Evolutionary conservation across 2,888 invertebrate species (phyloP).

Genomic region (Drosophila barbarae): DNA sequence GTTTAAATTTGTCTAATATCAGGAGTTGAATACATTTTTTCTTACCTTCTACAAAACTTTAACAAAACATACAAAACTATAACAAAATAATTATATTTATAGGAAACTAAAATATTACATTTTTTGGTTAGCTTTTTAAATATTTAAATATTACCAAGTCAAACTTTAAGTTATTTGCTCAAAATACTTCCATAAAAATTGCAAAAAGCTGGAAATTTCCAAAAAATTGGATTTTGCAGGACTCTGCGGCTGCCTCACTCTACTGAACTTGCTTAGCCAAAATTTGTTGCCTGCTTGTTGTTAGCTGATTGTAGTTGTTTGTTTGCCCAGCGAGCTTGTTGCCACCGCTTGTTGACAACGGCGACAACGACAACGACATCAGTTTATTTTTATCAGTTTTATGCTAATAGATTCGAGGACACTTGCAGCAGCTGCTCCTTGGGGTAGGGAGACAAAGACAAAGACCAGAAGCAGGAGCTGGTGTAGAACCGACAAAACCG

Average conservation of each 20-base stretch:
- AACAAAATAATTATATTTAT: neutral
- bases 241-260: constrained; percentile 14
- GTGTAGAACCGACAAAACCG: constrained; percentile 8
- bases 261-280: constrained; percentile 10
- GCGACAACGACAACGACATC: constrained; percentile 60
- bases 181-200: constrained; percentile 17
- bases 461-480: constrained; percentile 2
- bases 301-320: constrained; percentile 38
- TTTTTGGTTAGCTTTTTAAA: neutral
- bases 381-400: constrained; percentile 68
- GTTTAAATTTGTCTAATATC: too few species aligned
- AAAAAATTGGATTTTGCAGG: neutral
- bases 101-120: neutral
- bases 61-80: too few species aligned
- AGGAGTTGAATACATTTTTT: too few species aligned
- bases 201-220: neutral
- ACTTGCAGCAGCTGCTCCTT: constrained; percentile 53
- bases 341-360: constrained; percentile 44
- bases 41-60: too few species aligned
- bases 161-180: constrained; percentile 3
- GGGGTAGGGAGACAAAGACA: neutral
- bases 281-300: constrained; percentile 39
- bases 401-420: constrained; percentile 65
- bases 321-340: constrained; percentile 40
- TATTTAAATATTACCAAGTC: neutral